phyloP scores from a whole-genome alignment of 2,888 invertebrate genomes.

The Andricus curvator region DNA sequence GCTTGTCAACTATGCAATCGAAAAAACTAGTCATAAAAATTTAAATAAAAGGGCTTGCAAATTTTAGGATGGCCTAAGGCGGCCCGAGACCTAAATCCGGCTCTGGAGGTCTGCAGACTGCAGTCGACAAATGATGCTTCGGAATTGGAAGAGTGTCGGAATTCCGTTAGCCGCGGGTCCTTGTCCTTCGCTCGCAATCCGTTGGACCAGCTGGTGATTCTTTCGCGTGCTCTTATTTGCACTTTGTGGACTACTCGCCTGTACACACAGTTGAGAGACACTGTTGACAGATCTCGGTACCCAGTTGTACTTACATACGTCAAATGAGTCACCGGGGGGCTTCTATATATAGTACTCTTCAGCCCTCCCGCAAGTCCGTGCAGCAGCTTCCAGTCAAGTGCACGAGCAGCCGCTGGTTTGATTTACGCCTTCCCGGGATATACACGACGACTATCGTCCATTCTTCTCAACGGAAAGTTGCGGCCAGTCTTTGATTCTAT shows the following conservation, averaged over 20 bases:
- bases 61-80: too few relatives aligned
- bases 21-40: too few relatives aligned
- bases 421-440: conserved; percentile 71
- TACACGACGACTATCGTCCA: conserved; percentile 44
- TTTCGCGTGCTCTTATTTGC: conserved; percentile 41
- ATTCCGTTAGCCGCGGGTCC: conserved; percentile 26
- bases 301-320: conserved; percentile 54
- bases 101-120: too few relatives aligned
- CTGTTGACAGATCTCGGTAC: conserved; percentile 61
- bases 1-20: too few relatives aligned
- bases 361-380: conserved; percentile 66
- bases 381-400: conserved; percentile 71
- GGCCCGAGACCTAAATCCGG: too few relatives aligned
- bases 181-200: conserved; percentile 45
- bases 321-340: conserved; percentile 67
- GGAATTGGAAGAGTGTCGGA: conserved; percentile 3
- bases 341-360: conserved; percentile 64
- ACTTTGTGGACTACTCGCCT: conserved; percentile 24
- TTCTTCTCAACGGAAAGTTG: not conserved
- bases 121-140: not conserved
- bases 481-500: conserved; percentile 23
- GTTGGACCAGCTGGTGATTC: conserved; percentile 45
- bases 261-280: conserved; percentile 63
- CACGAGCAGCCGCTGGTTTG: conserved; percentile 64
- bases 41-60: too few relatives aligned